Evolutionary conservation across 2,888 invertebrate genomes (phyloP).

Genomic region (Alentia gelatinosa): DNA sequence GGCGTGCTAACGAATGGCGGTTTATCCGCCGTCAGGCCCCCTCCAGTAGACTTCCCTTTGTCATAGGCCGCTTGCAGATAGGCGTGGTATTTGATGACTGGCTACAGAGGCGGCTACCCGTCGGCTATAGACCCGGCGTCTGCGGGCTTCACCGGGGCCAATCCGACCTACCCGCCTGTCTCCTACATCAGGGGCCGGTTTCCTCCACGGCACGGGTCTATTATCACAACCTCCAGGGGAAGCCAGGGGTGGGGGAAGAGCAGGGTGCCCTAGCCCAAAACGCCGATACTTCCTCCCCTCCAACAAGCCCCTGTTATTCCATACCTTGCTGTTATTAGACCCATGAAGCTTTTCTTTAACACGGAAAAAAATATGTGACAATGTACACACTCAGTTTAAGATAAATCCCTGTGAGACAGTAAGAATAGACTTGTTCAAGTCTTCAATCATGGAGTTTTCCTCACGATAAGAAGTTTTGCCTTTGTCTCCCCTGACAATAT

Average conservation of each 20-base stretch:
- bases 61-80: not conserved
- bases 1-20: not conserved
- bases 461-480: too few relatives aligned
- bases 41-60: not conserved
- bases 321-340: too few relatives aligned
- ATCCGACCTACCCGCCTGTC: not conserved
- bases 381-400: too few relatives aligned
- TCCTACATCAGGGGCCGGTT: not conserved
- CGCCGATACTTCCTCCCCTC: too few relatives aligned
- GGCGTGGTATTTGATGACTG: not conserved
- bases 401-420: too few relatives aligned
- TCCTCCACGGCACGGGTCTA: not conserved
- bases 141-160: not conserved
- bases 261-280: too few relatives aligned
- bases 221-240: not conserved
- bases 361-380: too few relatives aligned
- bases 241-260: not conserved
- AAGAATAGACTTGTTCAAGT: too few relatives aligned
- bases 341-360: too few relatives aligned
- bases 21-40: not conserved
- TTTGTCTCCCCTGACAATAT: too few relatives aligned
- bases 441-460: too few relatives aligned
- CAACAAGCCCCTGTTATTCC: too few relatives aligned
- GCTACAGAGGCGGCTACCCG: not conserved
- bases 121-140: not conserved